These are phyloP conservation scores for Camponotus floridanus DNA, from an alignment of 1,140 invertebrate genomes.

Conservation along the genomic window DNA sequence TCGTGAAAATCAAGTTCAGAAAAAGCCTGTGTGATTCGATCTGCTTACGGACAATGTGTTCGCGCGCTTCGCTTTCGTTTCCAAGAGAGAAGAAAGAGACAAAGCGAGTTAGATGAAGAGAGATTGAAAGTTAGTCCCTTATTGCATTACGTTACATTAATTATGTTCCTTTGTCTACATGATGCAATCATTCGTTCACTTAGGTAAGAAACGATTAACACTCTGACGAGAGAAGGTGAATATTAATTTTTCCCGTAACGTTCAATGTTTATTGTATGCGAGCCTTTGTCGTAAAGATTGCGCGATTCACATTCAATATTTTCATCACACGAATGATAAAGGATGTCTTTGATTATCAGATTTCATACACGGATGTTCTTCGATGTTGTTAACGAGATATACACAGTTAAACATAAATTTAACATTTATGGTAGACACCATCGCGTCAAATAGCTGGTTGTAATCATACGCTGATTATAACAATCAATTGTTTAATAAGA, in stretches of 20 bases:
- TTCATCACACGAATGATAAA: background rate
- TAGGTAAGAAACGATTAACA: background rate
- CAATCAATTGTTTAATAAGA: slow-evolving; percentile 83
- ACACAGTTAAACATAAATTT: slow-evolving; percentile 72
- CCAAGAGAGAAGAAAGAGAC: background rate
- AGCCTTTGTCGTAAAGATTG: slow-evolving; percentile 1
- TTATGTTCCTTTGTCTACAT: slow-evolving; percentile 69
- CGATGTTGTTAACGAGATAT: slow-evolving; percentile 77
- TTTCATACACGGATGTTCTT: slow-evolving; percentile 51
- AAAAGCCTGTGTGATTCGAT: slow-evolving; percentile 60
- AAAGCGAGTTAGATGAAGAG: slow-evolving; percentile 22
- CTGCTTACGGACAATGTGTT: slow-evolving; percentile 9
- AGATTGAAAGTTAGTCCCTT: slow-evolving; percentile 39
- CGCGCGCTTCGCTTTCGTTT: background rate
- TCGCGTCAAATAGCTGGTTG: slow-evolving; percentile 68
- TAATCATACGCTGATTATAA: slow-evolving; percentile 76
- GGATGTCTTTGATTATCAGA: background rate
- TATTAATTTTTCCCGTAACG: slow-evolving; percentile 30
- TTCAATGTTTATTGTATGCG: slow-evolving; percentile 5
- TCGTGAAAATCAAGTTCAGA: slow-evolving; percentile 46
- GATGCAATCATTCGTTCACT: background rate
- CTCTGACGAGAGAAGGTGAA: slow-evolving; percentile 19
- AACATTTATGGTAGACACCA: slow-evolving; percentile 76
- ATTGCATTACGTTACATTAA: slow-evolving; percentile 65
- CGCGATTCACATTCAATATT: slow-evolving; percentile 36